Evolutionary conservation across 2,797 vertebrate genomes (phyloP), one percentile per base, ranked within the genome.

Genomic region (Cygnus olor): DNA sequence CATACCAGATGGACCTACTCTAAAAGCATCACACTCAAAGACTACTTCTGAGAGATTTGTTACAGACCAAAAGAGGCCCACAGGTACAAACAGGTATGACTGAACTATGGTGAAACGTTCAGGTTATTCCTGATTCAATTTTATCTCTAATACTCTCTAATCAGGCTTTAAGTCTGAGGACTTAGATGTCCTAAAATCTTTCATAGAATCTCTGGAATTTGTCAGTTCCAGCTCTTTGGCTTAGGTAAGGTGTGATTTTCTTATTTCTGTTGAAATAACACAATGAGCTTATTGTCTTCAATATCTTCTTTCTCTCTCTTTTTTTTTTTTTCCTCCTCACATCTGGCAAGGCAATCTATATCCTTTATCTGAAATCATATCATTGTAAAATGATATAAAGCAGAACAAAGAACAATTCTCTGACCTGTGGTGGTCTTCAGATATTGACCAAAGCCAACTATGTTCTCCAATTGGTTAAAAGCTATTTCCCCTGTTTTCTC

Each of bases 321-420:
- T 91, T 49, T 71, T 94, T 74, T 49, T 49, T 91, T 51, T 70
- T 93, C 68, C 58, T 86, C 72, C 88, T 96, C 80, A 60, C 51
- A 89, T 93, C 85, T 96, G 49, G 68, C 54, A 89, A 92, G 84
- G 77, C 88, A 77, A 89, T 93, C 85, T 57, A 0, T 87, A 51
- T 73, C 34, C 93, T 93, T 93, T 84, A 76, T 90, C 79, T 83
- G 77, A 96, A 95, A 91, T 84, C 7, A 11, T 60, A 32, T 76
- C 47, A 36, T 85, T 78, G 69, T 80, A 95, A 93, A 81, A 96
- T 68, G 80, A 89, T 82, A 85, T 86, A 63, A 90, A 83, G 51
- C 78, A 90, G 69, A 86, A 84, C 60, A 83, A 87, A 77, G 74
- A 92, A 56, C 68, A 89, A 65, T 69, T 27, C 17, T 73, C 36